phyloP scores from a whole-genome alignment of 2,888 invertebrate species.

The Anodontia alba region DNA sequence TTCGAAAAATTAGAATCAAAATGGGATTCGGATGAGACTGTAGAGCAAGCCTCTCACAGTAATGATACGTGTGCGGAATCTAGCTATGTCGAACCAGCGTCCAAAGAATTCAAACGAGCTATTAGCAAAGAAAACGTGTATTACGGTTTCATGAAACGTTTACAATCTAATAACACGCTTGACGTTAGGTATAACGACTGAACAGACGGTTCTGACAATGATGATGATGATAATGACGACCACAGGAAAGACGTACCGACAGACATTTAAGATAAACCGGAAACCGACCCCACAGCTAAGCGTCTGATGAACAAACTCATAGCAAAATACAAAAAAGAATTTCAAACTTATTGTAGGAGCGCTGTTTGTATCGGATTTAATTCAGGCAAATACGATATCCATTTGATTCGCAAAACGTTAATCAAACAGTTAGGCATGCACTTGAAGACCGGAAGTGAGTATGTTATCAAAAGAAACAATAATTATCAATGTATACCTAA shows the following conservation, averaged over 20 bases:
- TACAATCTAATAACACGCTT: neutral
- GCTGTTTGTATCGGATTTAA: neutral
- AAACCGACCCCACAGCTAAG: neutral
- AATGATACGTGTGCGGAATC: neutral
- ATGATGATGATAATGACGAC: neutral
- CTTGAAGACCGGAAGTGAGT: neutral
- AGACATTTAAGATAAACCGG: too few relatives aligned
- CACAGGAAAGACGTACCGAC: neutral
- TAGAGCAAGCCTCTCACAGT: neutral
- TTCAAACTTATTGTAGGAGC: neutral
- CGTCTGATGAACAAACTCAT: neutral
- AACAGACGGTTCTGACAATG: neutral
- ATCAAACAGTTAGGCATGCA: conserved; percentile 11
- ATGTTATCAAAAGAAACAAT: conserved; percentile 28
- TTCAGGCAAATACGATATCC: neutral
- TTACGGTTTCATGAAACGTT: neutral
- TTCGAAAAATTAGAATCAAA: neutral
- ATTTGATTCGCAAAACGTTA: neutral
- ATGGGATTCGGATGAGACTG: neutral
- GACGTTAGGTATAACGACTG: neutral
- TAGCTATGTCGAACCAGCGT: conserved; percentile 12
- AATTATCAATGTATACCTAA: neutral
- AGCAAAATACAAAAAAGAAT: neutral
- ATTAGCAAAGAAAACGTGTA: conserved; percentile 32
- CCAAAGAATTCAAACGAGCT: conserved; percentile 16